These are phyloP conservation scores for Unio pictorum DNA, from an alignment of 2,888 invertebrate species.

Conservation along the genomic window DNA sequence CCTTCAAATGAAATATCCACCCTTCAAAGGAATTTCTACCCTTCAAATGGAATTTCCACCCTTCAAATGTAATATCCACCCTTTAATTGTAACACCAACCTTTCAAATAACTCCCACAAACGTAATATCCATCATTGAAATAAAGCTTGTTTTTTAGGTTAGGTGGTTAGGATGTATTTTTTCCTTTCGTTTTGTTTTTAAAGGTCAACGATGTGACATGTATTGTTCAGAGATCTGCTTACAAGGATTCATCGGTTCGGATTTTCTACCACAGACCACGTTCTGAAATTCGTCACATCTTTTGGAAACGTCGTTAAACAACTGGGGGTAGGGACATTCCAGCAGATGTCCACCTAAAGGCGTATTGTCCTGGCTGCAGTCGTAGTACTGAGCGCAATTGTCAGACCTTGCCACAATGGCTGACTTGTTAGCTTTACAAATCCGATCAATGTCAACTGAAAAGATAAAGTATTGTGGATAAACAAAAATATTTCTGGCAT, in stretches of 20 bases:
- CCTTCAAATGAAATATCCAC: too few relatives aligned
- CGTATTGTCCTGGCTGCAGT: conserved; percentile 40
- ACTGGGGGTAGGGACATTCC: conserved; percentile 54
- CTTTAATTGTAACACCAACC: too few relatives aligned
- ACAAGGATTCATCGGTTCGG: conserved; percentile 48
- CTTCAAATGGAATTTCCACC: too few relatives aligned
- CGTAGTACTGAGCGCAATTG: conserved; percentile 57
- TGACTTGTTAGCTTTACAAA: conserved; percentile 29
- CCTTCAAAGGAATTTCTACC: too few relatives aligned
- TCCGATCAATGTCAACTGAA: conserved; percentile 27
- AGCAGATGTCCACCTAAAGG: conserved; percentile 30
- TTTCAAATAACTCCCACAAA: too few relatives aligned
- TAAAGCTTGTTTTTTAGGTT: too few relatives aligned
- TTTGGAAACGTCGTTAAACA: conserved; percentile 39
- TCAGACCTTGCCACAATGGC: conserved; percentile 44
- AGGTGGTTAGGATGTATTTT: too few relatives aligned
- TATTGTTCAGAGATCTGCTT: conserved; percentile 17
- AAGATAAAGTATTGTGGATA: not conserved
- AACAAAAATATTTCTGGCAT: too few relatives aligned
- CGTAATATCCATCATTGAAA: too few relatives aligned
- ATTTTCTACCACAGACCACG: conserved; percentile 39
- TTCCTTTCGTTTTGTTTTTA: not conserved
- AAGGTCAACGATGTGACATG: not conserved
- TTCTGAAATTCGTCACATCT: conserved; percentile 37
- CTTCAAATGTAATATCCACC: too few relatives aligned